Evolutionary conservation across 2,113 vertebrate genomes (phyloP), one percentile per base, ranked within the genome.

Genomic region (Brachyhypopomus occidentalis): DNA sequence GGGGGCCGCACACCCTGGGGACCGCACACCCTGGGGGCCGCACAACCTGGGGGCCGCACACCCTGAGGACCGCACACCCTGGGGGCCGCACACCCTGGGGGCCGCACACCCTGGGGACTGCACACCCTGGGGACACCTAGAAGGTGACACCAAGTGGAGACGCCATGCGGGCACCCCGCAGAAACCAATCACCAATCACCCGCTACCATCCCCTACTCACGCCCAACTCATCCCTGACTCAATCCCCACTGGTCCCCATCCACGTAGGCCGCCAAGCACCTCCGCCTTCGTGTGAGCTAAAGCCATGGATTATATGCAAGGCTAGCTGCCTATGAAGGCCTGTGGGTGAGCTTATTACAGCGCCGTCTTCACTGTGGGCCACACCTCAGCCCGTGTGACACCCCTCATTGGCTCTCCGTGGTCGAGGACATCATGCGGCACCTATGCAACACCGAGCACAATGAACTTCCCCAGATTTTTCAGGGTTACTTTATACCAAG

Each of bases 21-120:
- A 63, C 34, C n/a, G 12, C n/a, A n/a, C n/a, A n/a, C n/a, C n/a
- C n/a, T n/a, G n/a, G n/a, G n/a, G n/a, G n/a, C n/a, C n/a, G n/a
- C n/a, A n/a, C n/a, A n/a, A n/a, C n/a, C n/a, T n/a, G n/a, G n/a
- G n/a, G n/a, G n/a, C n/a, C n/a, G n/a, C n/a, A n/a, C n/a, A n/a
- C n/a, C n/a, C n/a, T n/a, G n/a, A n/a, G n/a, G 23, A 19, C 58
- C 48, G 76, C 69, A 55, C 56, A 75, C 38, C 56, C 80, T 82
- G 59, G 67, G 79, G 75, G 84, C 71, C 62, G 11, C 69, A 55
- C 55, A 77, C 52, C 56, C 80, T 82, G 59, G 67, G 79, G 75
- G 84, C 70, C 62, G 16, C 66, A 30, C n/a, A 69, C 52, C 71
- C 73, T 72, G 48, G 22, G 12, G 23, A 19, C 58, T 38, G 76